Percentiles rank a stretch among this genome's conserved stretches.
These are phyloP conservation scores for Alaudala cheleensis DNA, from an alignment of 2,113 vertebrate species.

Conservation along the genomic window DNA sequence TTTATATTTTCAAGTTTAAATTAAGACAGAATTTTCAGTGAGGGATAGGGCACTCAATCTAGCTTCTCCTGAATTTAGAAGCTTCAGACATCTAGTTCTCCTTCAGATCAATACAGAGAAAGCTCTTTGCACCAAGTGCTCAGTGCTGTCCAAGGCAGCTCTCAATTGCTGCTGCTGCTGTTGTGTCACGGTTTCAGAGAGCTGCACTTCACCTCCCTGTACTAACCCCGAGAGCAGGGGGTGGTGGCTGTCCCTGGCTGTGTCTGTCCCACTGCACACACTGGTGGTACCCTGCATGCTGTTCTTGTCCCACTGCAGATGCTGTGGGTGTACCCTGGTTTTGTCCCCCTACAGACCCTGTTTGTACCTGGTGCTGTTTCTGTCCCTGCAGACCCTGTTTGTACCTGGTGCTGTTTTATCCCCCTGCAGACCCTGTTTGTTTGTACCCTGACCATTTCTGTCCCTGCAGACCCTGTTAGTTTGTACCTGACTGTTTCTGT, in stretches of 20 bases:
- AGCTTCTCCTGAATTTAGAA: not conserved
- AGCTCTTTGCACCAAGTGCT: not conserved
- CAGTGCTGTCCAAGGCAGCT: rapidly evolving
- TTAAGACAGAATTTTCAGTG: not conserved
- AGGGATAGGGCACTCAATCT: rapidly evolving
- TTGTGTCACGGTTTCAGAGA: rapidly evolving
- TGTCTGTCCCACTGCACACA: not conserved
- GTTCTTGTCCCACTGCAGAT: not conserved
- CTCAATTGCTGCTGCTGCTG: rapidly evolving
- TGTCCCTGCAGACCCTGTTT: no score
- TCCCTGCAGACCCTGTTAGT: no score
- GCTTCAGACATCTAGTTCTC: not conserved
- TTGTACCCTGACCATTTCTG: no score
- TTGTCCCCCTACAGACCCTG: not conserved
- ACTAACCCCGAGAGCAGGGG: rapidly evolving
- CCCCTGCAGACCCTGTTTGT: no score
- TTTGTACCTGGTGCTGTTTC: not conserved
- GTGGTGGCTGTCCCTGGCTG: not conserved
- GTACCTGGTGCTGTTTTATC: no score
- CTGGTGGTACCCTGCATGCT: not conserved
- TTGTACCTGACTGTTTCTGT: no score
- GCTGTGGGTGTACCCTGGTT: no score
- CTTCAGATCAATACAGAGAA: not conserved
- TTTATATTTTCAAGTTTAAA: not conserved
- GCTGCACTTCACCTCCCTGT: not conserved